Conservation (phyloP, 2,797 vertebrate species). For the Hippocampus kuda region DNA sequence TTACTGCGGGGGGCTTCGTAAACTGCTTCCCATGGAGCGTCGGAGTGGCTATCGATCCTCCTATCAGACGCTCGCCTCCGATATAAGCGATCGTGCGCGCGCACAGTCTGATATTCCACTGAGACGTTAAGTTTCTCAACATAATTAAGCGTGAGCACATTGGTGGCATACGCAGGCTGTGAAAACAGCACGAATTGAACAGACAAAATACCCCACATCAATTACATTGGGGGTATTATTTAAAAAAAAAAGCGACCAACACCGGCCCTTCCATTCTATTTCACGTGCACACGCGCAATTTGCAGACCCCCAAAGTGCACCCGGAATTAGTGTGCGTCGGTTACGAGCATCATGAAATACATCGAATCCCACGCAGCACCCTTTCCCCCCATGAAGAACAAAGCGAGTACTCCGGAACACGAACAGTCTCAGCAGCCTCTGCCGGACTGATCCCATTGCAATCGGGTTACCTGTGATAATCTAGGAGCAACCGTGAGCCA, state of each 20-base stretch:
- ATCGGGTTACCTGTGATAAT: conserved; percentile 6
- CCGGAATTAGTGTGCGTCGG: conserved; percentile 35
- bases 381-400: background rate
- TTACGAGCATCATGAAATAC: background rate
- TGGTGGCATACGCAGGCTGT: background rate
- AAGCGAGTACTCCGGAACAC: background rate
- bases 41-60: conserved; percentile 26
- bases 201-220: conserved; percentile 5
- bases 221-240: conserved; percentile 28
- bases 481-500: background rate
- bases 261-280: background rate
- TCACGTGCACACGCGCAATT: background rate
- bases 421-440: background rate
- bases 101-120: background rate
- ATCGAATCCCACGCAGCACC: background rate
- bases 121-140: conserved; percentile 11
- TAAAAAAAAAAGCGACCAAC: conserved; percentile 9
- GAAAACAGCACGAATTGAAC: conserved; percentile 1
- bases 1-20: conserved; percentile 17
- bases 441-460: conserved; percentile 5
- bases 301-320: conserved; percentile 16
- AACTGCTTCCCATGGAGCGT: background rate
- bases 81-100: background rate
- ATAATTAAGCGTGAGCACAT: background rate
- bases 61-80: conserved; percentile 13